Base-by-base conservation (phyloP, 2,113 vertebrate species). In the Colossoma macropomum region DNA sequence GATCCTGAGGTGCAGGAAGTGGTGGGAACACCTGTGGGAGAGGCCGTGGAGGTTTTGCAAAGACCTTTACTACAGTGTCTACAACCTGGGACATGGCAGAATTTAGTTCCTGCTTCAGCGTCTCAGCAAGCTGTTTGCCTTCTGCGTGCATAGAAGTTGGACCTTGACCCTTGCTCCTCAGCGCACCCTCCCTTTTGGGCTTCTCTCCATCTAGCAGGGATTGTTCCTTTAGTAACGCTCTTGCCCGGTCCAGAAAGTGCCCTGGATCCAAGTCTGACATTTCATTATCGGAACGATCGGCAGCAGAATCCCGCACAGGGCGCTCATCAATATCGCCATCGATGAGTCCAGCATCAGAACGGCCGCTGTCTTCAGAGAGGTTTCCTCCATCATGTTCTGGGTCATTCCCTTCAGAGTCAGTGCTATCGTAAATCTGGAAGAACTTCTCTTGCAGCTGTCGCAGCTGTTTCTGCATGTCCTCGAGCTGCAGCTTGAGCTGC, bases 391-490 rank as follows among this genome's bases (percentile, higher is more conserved):
- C 97, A 27, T 91, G 92, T 59, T 91, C 89, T 63, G 92, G 90
- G 62, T 93, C 92, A 1, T 97, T 97, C 89, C 97, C 96, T 89
- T 99, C 98, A 0, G 98, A 99, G 90, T 99, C 98, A 0, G 97
- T 98, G 91, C 97, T 99, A 93, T 99, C 97, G 0, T 99, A 99
- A 93, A 99, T 97, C 91, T 99, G 98, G 93, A 98, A 99, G 95
- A 99, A 99, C 95, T 99, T 99, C 90, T 99, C 98, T 93, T 99
- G 98, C 91, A 99, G 95, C 95, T 99, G 98, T 85, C 98, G 96
- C 90, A 99, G 96, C 95, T 99, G 98, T 87, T 99, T 99, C 95
- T 99, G 98, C 97, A 99, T 98, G 95, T 99, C 98, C 90, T 99
- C 98, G 92, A 99, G 96, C 96, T 99, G 98, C 91, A 99, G 97